Evolutionary conservation across 2,888 invertebrate species (phyloP).

Genomic region (Mesoligia furuncula): DNA sequence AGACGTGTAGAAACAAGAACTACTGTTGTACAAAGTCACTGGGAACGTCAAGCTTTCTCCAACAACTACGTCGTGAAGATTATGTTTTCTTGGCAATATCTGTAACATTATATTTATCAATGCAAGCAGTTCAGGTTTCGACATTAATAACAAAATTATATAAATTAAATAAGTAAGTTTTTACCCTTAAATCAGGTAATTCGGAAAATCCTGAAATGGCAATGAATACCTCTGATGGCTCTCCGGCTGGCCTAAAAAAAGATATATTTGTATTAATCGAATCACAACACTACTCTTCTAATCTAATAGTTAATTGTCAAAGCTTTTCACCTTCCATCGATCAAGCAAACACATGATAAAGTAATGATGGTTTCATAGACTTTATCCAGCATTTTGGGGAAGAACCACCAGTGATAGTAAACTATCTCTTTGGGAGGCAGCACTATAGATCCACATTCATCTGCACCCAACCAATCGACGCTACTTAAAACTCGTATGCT

Average conservation of each 20-base stretch:
- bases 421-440: slow-evolving; percentile 84
- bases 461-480: slow-evolving; percentile 85
- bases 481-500: slow-evolving; percentile 82
- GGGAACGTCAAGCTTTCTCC: slow-evolving; percentile 73
- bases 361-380: slow-evolving; percentile 84
- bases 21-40: slow-evolving; percentile 82
- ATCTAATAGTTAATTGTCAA: not conserved
- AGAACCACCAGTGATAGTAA: slow-evolving; percentile 87
- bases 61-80: slow-evolving; percentile 83
- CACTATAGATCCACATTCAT: slow-evolving; percentile 79
- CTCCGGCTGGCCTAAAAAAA: slow-evolving; percentile 83
- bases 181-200: slow-evolving; percentile 80
- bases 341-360: slow-evolving; percentile 83
- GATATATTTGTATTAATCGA: not conserved
- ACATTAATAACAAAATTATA: not conserved
- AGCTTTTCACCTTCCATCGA: slow-evolving; percentile 78
- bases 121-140: not conserved
- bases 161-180: not conserved
- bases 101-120: slow-evolving; percentile 59
- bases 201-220: slow-evolving; percentile 85
- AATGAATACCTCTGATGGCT: slow-evolving; percentile 82
- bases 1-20: slow-evolving; percentile 84
- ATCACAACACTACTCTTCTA: not conserved
- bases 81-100: slow-evolving; percentile 82
- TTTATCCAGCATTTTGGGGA: slow-evolving; percentile 79